A percentile compares a stretch with the other conserved stretches of the same genome.
These are phyloP conservation scores for Eremobia ochroleuca DNA, from an alignment of 2,888 invertebrate genomes.

Conservation along the genomic window DNA sequence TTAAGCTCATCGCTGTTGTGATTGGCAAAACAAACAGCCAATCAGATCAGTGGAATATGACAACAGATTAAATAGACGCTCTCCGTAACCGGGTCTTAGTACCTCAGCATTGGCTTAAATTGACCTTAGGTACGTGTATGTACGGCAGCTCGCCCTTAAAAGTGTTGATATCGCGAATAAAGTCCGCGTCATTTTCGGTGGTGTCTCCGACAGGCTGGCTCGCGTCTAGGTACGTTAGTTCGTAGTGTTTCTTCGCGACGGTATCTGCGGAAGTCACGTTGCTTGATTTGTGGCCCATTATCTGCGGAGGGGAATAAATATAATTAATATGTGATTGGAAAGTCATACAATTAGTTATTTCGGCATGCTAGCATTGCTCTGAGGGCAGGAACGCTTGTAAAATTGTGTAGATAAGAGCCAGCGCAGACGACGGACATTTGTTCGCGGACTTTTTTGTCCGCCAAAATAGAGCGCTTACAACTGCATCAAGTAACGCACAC, in stretches of 20 bases:
- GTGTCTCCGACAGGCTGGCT: constrained; percentile 75
- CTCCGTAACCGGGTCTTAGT: neutral
- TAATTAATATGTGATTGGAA: neutral
- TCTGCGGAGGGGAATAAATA: constrained; percentile 64
- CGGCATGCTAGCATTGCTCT: neutral
- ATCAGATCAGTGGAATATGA: constrained; percentile 15
- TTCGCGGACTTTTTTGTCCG: too few species aligned
- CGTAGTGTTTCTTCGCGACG: constrained; percentile 69
- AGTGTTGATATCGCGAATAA: constrained; percentile 76
- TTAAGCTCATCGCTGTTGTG: neutral
- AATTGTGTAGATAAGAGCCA: neutral
- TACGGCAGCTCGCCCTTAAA: constrained; percentile 78
- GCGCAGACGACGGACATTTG: too few species aligned
- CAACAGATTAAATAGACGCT: constrained; percentile 12
- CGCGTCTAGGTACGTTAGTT: constrained; percentile 77
- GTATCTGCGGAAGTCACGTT: constrained; percentile 43
- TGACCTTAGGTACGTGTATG: constrained; percentile 75
- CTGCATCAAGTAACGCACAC: too few species aligned
- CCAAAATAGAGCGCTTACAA: too few species aligned
- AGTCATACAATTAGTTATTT: neutral
- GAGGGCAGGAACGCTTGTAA: neutral
- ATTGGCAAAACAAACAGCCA: neutral
- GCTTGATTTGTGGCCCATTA: constrained; percentile 82
- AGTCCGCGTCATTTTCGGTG: constrained; percentile 74
- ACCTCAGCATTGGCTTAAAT: constrained; percentile 79